Evolutionary conservation across 2,888 invertebrate genomes (phyloP).

Genomic region (Lochmaea capreae): DNA sequence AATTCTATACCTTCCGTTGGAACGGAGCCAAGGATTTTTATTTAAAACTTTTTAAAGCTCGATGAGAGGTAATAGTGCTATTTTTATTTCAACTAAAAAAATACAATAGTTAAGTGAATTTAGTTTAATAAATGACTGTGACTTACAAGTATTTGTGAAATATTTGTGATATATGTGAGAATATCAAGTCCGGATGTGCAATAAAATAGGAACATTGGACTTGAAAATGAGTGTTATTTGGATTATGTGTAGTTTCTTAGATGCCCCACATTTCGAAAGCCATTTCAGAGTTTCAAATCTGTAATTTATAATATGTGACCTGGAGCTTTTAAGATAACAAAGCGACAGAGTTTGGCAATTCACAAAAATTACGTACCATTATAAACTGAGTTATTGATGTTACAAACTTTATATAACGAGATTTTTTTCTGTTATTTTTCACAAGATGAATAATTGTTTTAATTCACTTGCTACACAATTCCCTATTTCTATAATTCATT

Average conservation of each 20-base stretch:
- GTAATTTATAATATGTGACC: slow-evolving; percentile 16
- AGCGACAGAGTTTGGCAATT: slow-evolving; percentile 4
- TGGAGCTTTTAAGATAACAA: slow-evolving; percentile 6
- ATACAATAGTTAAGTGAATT: slow-evolving; percentile 24
- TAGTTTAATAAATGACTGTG: slow-evolving; percentile 21
- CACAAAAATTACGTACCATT: slow-evolving; percentile 7
- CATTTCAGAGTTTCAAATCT: slow-evolving; percentile 9
- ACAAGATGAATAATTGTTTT: background rate
- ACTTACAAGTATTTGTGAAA: slow-evolving; percentile 34
- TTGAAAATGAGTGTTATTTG: slow-evolving; percentile 26
- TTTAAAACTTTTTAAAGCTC: slow-evolving; percentile 9
- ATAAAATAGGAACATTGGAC: slow-evolving; percentile 37
- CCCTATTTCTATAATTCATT: too few species aligned
- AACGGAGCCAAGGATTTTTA: slow-evolving; percentile 12
- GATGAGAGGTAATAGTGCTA: slow-evolving; percentile 12
- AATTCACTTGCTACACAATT: background rate
- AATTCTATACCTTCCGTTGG: slow-evolving; percentile 16
- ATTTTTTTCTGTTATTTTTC: background rate
- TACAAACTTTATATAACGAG: slow-evolving; percentile 1
- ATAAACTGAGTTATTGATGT: background rate
- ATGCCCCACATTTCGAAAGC: slow-evolving; percentile 2
- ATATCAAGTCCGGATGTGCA: slow-evolving; percentile 42
- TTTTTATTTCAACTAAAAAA: slow-evolving; percentile 19
- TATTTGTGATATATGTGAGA: slow-evolving; percentile 47
- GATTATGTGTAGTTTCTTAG: slow-evolving; percentile 29